These are phyloP conservation scores for Dipodomys spectabilis DNA, from an alignment of 2,113 vertebrate genomes.

Conservation along the genomic window DNA sequence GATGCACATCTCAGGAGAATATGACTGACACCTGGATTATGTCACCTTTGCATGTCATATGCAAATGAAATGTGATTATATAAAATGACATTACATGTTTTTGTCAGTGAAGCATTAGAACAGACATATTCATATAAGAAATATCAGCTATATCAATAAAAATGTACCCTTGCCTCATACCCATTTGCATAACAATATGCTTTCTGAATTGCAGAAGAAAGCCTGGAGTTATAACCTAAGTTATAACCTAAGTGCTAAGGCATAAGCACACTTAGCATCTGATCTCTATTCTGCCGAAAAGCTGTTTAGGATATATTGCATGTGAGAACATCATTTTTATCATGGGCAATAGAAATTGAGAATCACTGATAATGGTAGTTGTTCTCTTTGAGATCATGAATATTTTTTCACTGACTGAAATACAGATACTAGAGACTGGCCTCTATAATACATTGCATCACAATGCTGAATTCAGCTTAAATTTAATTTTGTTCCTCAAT, in stretches of 20 bases:
- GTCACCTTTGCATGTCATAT: not conserved
- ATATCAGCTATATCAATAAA: not conserved
- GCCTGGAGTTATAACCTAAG: not conserved
- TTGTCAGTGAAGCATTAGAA: not conserved
- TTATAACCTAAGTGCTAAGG: not conserved
- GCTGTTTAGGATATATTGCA: not conserved
- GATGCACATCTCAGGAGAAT: not conserved
- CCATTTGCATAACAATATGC: not conserved
- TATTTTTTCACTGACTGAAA: not conserved
- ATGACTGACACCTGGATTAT: not conserved
- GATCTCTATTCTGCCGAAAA: not conserved
- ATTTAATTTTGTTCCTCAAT: not conserved
- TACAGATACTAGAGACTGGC: not conserved
- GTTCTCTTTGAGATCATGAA: slow-evolving; percentile 3
- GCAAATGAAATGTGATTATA: not conserved
- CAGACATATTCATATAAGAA: not conserved
- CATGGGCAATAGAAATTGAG: not conserved
- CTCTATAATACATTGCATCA: not conserved
- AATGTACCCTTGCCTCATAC: not conserved
- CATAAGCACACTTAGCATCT: not conserved
- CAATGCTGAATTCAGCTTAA: not conserved
- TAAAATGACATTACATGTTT: not conserved
- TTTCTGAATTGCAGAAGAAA: not conserved
- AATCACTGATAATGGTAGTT: not conserved
- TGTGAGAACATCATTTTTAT: not conserved